These are phyloP conservation scores for Ctenopoma multispine DNA, from an alignment of 2,797 vertebrate species.

Conservation along the genomic window DNA sequence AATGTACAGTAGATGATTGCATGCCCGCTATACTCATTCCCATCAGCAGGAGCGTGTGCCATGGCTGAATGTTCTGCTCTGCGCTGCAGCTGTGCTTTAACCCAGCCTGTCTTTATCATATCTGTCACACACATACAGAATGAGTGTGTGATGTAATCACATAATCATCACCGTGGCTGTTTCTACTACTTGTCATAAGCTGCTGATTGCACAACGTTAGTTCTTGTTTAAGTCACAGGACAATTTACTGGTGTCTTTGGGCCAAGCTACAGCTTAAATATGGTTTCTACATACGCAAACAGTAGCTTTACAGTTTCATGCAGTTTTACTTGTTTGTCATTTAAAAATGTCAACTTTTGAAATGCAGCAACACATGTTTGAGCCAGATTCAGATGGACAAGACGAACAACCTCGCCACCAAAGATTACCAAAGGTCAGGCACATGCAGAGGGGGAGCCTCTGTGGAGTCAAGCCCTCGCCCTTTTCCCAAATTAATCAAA, in stretches of 20 bases:
- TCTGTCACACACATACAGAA: conserved; percentile 7
- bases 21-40: conserved; percentile 8
- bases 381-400: too few species aligned
- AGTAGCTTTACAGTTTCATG: too few species aligned
- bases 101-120: conserved; percentile 8
- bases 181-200: background rate
- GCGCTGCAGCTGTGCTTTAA: conserved; percentile 29
- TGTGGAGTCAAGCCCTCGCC: too few species aligned
- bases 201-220: conserved; percentile 29
- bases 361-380: too few species aligned
- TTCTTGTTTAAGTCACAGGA: conserved; percentile 17
- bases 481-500: too few species aligned
- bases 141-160: conserved; percentile 8
- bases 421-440: too few species aligned
- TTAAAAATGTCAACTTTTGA: too few species aligned
- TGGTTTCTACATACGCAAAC: too few species aligned
- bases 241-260: conserved; percentile 19
- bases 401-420: too few species aligned
- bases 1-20: conserved; percentile 12
- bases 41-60: conserved; percentile 7
- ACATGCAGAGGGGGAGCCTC: too few species aligned
- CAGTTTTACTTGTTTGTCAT: too few species aligned
- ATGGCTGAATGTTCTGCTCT: conserved; percentile 7
- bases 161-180: conserved; percentile 9
- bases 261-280: background rate